These are phyloP conservation scores for Cerastis leucographa DNA, from an alignment of 2,888 invertebrate species.

Conservation along the genomic window DNA sequence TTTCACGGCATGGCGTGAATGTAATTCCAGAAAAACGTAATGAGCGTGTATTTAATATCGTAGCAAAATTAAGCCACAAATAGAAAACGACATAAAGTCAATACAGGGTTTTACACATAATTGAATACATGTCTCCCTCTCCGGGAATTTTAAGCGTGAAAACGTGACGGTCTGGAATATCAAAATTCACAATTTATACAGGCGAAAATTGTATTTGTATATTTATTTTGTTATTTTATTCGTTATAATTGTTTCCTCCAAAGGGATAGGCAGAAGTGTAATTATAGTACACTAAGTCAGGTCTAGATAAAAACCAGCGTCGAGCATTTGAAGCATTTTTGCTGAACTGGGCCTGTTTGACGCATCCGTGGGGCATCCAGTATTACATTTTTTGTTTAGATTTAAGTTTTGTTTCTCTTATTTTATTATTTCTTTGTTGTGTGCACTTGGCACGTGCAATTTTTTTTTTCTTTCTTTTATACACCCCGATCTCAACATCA, in stretches of 20 bases:
- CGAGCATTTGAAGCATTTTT: not conserved
- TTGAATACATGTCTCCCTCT: conserved; percentile 46
- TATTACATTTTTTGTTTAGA: too few species aligned
- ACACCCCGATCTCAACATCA: not conserved
- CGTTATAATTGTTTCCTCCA: not conserved
- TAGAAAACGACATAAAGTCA: conserved; percentile 58
- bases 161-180: conserved; percentile 36
- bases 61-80: conserved; percentile 49
- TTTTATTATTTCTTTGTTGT: too few species aligned
- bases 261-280: not conserved
- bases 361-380: too few species aligned
- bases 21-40: conserved; percentile 28
- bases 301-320: not conserved
- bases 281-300: too few species aligned
- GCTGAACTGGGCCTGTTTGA: too few species aligned
- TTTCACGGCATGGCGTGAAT: not conserved
- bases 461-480: too few species aligned
- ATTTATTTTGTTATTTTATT: conserved; percentile 17
- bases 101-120: conserved; percentile 46
- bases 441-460: too few species aligned
- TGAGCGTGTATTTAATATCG: conserved; percentile 38
- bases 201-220: conserved; percentile 8
- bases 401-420: too few species aligned
- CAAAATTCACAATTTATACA: conserved; percentile 5
- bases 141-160: conserved; percentile 45